These are phyloP conservation scores for Cheilosia urbana DNA, from an alignment of 2,888 invertebrate genomes.

Conservation along the genomic window DNA sequence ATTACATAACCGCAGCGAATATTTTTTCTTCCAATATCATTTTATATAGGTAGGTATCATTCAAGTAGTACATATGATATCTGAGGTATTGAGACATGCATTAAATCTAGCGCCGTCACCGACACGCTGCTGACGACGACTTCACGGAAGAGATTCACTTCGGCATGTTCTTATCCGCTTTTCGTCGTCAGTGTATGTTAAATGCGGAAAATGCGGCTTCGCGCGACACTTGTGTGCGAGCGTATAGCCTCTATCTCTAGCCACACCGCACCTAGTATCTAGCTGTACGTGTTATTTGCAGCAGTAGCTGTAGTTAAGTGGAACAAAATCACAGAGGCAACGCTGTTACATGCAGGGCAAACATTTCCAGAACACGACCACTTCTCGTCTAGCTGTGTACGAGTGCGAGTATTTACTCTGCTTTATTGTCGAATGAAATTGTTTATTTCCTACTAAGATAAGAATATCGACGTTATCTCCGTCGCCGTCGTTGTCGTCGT, in stretches of 20 bases:
- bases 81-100: constrained; percentile 14
- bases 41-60: background rate
- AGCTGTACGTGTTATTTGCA: constrained; percentile 71
- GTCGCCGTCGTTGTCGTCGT: constrained; percentile 13
- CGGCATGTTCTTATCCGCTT: constrained; percentile 73
- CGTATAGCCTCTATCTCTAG: constrained; percentile 8
- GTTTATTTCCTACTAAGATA: constrained; percentile 76
- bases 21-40: constrained; percentile 43
- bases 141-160: constrained; percentile 72
- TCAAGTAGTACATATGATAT: constrained; percentile 1
- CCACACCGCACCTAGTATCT: constrained; percentile 35
- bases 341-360: constrained; percentile 68
- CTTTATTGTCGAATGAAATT: constrained; percentile 75
- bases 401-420: constrained; percentile 66
- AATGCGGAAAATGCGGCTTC: constrained; percentile 72
- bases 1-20: constrained; percentile 63
- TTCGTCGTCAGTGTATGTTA: constrained; percentile 54
- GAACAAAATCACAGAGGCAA: constrained; percentile 74
- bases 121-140: constrained; percentile 23
- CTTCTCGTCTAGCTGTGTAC: constrained; percentile 52
- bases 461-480: constrained; percentile 73
- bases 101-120: constrained; percentile 46
- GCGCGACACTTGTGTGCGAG: constrained; percentile 50
- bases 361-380: constrained; percentile 72
- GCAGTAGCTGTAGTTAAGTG: constrained; percentile 67